Percentiles rank a stretch among this genome's conserved stretches.
These are phyloP conservation scores for Eilema depressum DNA, from an alignment of 2,888 invertebrate species.

Conservation along the genomic window DNA sequence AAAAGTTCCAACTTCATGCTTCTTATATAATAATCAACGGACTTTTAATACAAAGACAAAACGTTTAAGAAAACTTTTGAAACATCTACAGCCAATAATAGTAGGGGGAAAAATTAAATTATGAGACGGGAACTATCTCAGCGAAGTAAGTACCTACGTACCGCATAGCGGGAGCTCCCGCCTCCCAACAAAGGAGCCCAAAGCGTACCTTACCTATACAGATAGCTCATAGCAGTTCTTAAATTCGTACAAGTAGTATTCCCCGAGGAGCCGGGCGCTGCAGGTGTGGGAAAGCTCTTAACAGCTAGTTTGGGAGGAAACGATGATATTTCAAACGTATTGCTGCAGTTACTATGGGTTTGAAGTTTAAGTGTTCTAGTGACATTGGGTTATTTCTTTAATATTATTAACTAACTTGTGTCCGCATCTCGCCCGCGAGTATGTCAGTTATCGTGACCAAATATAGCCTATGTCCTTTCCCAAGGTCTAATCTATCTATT, in stretches of 20 bases:
- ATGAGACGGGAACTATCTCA: not conserved
- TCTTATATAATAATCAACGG: too few species aligned
- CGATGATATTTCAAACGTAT: constrained; percentile 63
- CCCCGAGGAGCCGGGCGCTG: constrained; percentile 29
- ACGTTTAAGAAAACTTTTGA: not conserved
- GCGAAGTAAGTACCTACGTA: not conserved
- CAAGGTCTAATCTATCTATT: too few species aligned
- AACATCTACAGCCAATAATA: not conserved
- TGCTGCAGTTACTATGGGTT: constrained; percentile 41
- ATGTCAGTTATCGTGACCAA: too few species aligned
- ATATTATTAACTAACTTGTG: too few species aligned
- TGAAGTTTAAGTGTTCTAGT: not conserved
- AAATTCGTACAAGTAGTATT: constrained; percentile 40
- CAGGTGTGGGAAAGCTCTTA: constrained; percentile 61
- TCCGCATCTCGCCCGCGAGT: too few species aligned
- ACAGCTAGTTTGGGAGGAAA: constrained; percentile 64
- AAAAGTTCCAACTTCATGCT: constrained; percentile 1
- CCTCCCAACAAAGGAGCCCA: constrained; percentile 25
- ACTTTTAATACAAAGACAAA: not conserved
- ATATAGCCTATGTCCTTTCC: too few species aligned
- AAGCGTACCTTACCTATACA: constrained; percentile 24
- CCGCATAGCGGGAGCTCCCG: not conserved
- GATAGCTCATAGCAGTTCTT: constrained; percentile 37
- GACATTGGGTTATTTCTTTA: too few species aligned
- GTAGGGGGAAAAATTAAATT: not conserved